phyloP scores from a whole-genome alignment of 2,797 vertebrate genomes.

The Mormyrops attenuatus region DNA sequence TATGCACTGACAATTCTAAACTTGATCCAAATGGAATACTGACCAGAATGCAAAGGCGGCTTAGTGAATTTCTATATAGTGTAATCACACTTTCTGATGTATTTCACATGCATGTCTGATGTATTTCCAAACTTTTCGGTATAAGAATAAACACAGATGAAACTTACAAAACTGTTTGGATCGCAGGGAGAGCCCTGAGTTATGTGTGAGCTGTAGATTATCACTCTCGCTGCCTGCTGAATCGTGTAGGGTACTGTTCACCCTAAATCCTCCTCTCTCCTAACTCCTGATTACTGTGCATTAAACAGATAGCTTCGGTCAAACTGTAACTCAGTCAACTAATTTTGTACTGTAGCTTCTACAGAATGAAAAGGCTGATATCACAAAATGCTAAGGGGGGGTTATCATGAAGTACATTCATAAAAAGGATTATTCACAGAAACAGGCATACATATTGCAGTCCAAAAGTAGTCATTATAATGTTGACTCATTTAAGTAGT shows the following conservation, averaged over 20 bases:
- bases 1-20: background rate
- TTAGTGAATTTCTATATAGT: background rate
- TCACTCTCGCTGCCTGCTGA: background rate
- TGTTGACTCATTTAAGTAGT: constrained; percentile 9
- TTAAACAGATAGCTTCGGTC: background rate
- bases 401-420: background rate
- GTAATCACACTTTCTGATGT: background rate
- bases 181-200: background rate
- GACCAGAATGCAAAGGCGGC: background rate
- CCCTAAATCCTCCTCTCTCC: background rate
- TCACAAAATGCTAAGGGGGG: background rate
- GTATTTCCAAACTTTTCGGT: background rate
- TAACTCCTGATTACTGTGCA: background rate
- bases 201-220: background rate
- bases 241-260: background rate
- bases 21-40: background rate
- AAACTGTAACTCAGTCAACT: background rate
- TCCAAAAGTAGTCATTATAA: background rate
- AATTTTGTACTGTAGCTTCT: background rate
- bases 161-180: background rate
- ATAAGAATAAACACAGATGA: background rate
- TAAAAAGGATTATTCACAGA: constrained; percentile 5
- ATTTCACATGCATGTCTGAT: background rate
- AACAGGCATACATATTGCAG: background rate
- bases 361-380: constrained; percentile 6